Evolutionary conservation across 2,797 vertebrate genomes (phyloP), one percentile per base, ranked within the genome.

Genomic region (Melanotaenia pygmaea): DNA sequence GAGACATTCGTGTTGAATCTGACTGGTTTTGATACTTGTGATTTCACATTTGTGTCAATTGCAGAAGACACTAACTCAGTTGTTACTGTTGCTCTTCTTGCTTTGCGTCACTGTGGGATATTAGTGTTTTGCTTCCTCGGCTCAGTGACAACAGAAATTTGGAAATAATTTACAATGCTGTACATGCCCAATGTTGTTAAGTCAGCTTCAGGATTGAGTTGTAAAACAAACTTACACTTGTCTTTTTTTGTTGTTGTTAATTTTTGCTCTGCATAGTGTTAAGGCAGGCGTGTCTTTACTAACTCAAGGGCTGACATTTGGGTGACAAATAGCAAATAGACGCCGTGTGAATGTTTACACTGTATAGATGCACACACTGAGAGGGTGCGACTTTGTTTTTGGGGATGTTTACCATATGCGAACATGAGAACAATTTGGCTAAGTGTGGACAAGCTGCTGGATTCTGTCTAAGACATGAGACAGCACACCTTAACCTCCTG

Each of bases 361-460:
- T 4, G 65, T 67, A 47, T 40, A 64, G 43, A 58, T 54, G 40
- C 74, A 50, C 69, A 72, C 47, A 26, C 50, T 37, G 64, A 73
- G 50, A 66, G 65, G 26, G 66, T 54, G 76, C 60, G 64, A 62
- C 80, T 81, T 66, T 76, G 72, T 86, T 74, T 88, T 67, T 26
- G 66, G 67, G 84, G 90, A 94, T 88, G 85, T 86, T 93, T 91
- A 81, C 87, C 93, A 93, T 87, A 92, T 89, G 87, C 80, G 80
- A 84, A 76, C 56, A n/a, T 67, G 73, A 51, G 78, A 93, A 94
- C 88, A 93, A 91, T 88, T 86, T 12, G 28, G 64, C 81, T 81
- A 85, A 92, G 91, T 93, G 90, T 90, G 78, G 78, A 82, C 64
- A 13, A 63, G 84, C 74, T 56, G 32, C 91, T 92, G 90, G 82